These are phyloP conservation scores for Synergus gifuensis DNA, from an alignment of 2,888 invertebrate species.

Conservation along the genomic window DNA sequence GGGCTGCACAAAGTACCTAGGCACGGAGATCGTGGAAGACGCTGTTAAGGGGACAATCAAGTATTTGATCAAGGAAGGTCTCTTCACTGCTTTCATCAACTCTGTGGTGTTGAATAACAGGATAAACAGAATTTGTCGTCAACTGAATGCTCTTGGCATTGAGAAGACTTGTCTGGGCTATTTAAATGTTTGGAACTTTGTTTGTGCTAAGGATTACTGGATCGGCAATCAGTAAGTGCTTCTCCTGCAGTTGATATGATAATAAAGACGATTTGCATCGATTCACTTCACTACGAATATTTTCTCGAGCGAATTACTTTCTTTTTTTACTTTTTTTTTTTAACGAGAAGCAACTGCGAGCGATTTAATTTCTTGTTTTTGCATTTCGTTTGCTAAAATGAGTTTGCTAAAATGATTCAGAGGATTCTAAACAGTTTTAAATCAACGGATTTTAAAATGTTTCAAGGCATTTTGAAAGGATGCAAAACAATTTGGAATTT, in stretches of 20 bases:
- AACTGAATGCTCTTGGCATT: conserved; percentile 60
- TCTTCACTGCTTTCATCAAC: conserved; percentile 63
- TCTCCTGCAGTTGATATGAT: neutral
- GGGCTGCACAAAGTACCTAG: conserved; percentile 51
- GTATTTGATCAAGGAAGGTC: conserved; percentile 60
- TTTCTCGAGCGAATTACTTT: too few relatives aligned
- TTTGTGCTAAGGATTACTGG: conserved; percentile 64
- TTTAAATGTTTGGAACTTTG: conserved; percentile 60
- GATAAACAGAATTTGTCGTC: conserved; percentile 60
- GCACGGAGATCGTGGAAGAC: conserved; percentile 51
- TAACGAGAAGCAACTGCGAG: too few relatives aligned
- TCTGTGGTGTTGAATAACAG: conserved; percentile 65
- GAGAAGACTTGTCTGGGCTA: conserved; percentile 58
- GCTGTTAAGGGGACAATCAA: conserved; percentile 56
- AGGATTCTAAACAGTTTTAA: too few relatives aligned
- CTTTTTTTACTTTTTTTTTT: too few relatives aligned
- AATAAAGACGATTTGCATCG: too few relatives aligned
- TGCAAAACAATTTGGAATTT: too few relatives aligned
- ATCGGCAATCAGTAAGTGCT: conserved; percentile 49
- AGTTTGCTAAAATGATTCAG: too few relatives aligned
- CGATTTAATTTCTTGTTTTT: too few relatives aligned
- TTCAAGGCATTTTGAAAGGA: too few relatives aligned
- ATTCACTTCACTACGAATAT: too few relatives aligned
- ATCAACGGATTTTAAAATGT: too few relatives aligned
- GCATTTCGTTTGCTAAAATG: too few relatives aligned